Percentiles rank a stretch among this genome's conserved stretches.
Evolutionary conservation across 2,113 vertebrate species (phyloP).

Genomic region (Myxocyprinus asiaticus): DNA sequence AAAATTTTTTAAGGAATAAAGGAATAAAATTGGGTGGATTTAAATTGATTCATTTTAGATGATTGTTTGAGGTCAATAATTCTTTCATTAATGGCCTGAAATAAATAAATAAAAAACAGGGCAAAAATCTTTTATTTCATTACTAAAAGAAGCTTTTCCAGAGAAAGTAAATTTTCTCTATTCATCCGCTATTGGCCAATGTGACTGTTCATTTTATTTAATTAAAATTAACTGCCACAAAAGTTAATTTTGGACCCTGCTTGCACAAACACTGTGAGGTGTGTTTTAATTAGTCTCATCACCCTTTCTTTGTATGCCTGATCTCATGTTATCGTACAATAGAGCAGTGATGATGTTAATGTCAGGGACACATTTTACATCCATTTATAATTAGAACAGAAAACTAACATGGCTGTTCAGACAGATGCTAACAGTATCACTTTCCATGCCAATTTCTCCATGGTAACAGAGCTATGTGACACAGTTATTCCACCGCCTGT

Average conservation of each 20-base stretch:
- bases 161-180: too few species aligned
- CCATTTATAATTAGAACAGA: slow-evolving; percentile 33
- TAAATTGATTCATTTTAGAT: too few species aligned
- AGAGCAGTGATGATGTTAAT: slow-evolving; percentile 24
- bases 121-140: too few species aligned
- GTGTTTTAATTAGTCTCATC: slow-evolving; percentile 29
- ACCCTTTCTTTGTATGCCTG: slow-evolving; percentile 14
- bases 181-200: not conserved
- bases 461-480: slow-evolving; percentile 50
- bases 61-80: too few species aligned
- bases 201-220: not conserved
- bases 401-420: slow-evolving; percentile 31
- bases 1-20: too few species aligned
- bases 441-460: slow-evolving; percentile 44
- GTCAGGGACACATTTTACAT: slow-evolving; percentile 31
- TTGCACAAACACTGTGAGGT: not conserved
- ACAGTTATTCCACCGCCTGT: slow-evolving; percentile 20
- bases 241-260: slow-evolving; percentile 4
- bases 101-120: too few species aligned
- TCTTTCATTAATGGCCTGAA: too few species aligned
- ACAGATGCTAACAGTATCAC: slow-evolving; percentile 37
- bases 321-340: slow-evolving; percentile 28
- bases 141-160: too few species aligned
- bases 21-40: too few species aligned
- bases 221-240: not conserved